Conservation (phyloP, 2,113 vertebrate species). For the Callionymus lyra region DNA sequence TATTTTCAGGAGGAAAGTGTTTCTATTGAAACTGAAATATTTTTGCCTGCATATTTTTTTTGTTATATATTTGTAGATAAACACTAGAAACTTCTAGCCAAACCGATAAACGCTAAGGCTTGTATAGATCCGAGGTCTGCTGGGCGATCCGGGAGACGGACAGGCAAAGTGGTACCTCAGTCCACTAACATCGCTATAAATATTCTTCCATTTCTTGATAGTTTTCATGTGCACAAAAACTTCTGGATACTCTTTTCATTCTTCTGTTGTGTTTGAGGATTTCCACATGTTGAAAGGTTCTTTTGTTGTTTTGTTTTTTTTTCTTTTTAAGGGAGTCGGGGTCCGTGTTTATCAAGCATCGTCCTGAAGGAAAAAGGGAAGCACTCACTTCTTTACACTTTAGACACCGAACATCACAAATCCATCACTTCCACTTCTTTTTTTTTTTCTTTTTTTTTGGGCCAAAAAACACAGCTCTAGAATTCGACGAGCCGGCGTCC, state of each 20-base stretch:
- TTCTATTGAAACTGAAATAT: slow-evolving; percentile 99
- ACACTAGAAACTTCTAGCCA: slow-evolving; percentile 98
- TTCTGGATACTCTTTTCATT: slow-evolving; percentile 59
- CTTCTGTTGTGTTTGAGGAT: slow-evolving; percentile 48
- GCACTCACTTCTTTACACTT: no score
- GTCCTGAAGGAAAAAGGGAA: not conserved
- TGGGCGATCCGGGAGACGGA: slow-evolving; percentile 17
- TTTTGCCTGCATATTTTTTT: slow-evolving; percentile 99
- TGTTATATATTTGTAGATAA: slow-evolving; percentile 99
- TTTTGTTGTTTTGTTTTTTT: slow-evolving; percentile 12
- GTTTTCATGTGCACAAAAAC: slow-evolving; percentile 84
- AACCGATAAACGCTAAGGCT: slow-evolving; percentile 98
- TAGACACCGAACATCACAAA: no score
- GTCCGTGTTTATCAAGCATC: slow-evolving; percentile 50
- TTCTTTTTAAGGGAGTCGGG: slow-evolving; percentile 42
- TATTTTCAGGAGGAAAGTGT: slow-evolving; percentile 99
- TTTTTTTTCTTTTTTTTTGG: no score
- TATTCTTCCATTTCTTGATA: slow-evolving; percentile 85
- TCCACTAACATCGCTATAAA: slow-evolving; percentile 79
- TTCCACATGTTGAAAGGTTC: slow-evolving; percentile 56
- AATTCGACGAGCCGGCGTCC: no score
- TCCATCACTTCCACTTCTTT: not conserved
- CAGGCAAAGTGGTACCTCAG: slow-evolving; percentile 76
- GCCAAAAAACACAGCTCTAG: no score
- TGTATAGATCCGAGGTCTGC: slow-evolving; percentile 84